Evolutionary conservation across 2,797 vertebrate species (phyloP).

Genomic region (Hephaestus fuliginosus): DNA sequence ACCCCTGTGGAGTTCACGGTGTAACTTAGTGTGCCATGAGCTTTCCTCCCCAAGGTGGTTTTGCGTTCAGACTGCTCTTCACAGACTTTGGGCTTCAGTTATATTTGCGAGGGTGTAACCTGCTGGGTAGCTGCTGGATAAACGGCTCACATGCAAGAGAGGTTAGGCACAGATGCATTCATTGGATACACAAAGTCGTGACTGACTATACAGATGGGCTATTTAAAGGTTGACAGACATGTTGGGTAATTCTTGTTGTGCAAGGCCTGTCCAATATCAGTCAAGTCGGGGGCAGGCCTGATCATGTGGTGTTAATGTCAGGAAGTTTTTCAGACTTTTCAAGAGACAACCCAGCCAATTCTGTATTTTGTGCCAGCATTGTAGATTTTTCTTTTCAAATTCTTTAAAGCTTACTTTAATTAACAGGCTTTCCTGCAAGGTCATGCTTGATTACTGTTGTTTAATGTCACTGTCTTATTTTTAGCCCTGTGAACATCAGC

Average conservation of each 20-base stretch:
- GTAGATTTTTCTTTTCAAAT: conserved; percentile 9
- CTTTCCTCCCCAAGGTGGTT: conserved; percentile 43
- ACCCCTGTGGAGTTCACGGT: conserved; percentile 52
- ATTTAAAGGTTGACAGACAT: conserved; percentile 38
- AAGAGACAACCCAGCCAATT: not conserved
- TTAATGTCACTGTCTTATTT: not conserved
- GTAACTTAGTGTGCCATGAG: conserved; percentile 40
- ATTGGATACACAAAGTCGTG: conserved; percentile 38
- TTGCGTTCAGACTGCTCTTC: conserved; percentile 32
- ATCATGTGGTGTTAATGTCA: conserved; percentile 13
- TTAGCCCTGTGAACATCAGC: not conserved
- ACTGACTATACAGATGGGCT: conserved; percentile 28
- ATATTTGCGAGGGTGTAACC: conserved; percentile 26
- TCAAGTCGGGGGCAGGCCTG: conserved; percentile 33
- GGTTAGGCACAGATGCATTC: conserved; percentile 20
- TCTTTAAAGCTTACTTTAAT: not conserved
- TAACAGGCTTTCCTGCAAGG: not conserved
- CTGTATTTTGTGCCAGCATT: not conserved
- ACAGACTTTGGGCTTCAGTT: conserved; percentile 27
- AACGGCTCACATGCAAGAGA: conserved; percentile 9
- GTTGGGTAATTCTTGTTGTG: conserved; percentile 57
- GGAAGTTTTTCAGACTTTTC: conserved; percentile 20
- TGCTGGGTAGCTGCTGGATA: conserved; percentile 21
- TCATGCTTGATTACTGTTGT: conserved; percentile 2
- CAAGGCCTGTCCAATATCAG: conserved; percentile 47